Evolutionary conservation across 2,113 vertebrate genomes (phyloP).

Genomic region (Casuarius casuarius): DNA sequence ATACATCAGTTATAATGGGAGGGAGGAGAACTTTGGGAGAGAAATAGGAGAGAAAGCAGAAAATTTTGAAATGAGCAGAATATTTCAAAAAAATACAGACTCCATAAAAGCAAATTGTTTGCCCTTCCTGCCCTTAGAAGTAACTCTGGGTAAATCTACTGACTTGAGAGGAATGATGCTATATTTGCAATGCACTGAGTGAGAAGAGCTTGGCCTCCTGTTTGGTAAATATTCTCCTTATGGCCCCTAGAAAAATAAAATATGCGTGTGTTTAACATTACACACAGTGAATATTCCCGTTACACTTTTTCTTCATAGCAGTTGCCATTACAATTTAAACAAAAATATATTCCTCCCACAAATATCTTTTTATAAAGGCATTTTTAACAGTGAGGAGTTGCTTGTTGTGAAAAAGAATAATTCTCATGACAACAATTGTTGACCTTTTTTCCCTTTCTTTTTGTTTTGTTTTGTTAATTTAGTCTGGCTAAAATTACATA

Average conservation of each 20-base stretch:
- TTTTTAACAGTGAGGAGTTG: not conserved
- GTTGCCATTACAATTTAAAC: not conserved
- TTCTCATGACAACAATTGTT: slow-evolving; percentile 60
- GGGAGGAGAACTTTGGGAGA: not conserved
- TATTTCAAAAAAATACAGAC: not conserved
- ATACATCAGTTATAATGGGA: not conserved
- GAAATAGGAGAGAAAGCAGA: not conserved
- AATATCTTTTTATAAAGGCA: not conserved
- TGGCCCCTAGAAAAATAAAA: not conserved
- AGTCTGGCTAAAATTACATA: slow-evolving; percentile 82
- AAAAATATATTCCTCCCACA: not conserved
- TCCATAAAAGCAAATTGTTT: not conserved
- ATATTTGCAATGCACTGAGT: not conserved
- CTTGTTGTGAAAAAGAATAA: slow-evolving; percentile 18
- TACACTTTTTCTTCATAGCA: not conserved
- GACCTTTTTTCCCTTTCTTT: slow-evolving; percentile 73
- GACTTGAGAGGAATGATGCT: not conserved
- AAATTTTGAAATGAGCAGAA: not conserved
- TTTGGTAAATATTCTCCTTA: not conserved
- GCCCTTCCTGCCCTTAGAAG: not conserved
- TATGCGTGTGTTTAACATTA: not conserved
- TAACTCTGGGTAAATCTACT: not conserved
- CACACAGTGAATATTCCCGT: not conserved
- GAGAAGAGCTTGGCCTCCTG: not conserved
- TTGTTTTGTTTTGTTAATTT: slow-evolving; percentile 76